These are phyloP conservation scores for Pelobates cultripes DNA, from an alignment of 2,797 vertebrate genomes.

Conservation along the genomic window DNA sequence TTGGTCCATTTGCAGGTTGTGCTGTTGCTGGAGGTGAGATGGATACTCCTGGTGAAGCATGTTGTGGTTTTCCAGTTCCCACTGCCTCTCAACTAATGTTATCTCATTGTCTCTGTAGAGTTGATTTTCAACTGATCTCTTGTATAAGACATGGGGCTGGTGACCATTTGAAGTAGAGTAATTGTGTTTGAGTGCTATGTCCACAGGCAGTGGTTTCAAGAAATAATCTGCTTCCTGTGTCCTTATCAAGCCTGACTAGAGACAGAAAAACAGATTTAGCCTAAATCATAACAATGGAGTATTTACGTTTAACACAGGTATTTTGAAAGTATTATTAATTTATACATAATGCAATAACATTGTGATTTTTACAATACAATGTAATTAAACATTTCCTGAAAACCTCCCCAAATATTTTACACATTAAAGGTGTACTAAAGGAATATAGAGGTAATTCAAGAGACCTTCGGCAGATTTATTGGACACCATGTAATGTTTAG, in stretches of 20 bases:
- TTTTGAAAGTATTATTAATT: no score
- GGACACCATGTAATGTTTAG: no score
- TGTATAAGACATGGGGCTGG: slow-evolving; percentile 86
- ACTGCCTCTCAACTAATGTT: slow-evolving; percentile 35
- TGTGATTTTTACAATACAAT: no score
- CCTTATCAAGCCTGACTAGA: slow-evolving; percentile 89
- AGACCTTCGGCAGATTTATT: no score
- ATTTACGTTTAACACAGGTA: no score
- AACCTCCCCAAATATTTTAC: no score
- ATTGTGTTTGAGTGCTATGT: slow-evolving; percentile 68
- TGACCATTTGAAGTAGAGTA: slow-evolving; percentile 64
- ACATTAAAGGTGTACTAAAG: no score
- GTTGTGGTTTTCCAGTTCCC: slow-evolving; percentile 27
- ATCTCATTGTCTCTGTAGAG: slow-evolving; percentile 26
- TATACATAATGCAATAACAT: no score
- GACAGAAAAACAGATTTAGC: slow-evolving; percentile 62
- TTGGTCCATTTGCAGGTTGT: slow-evolving; percentile 51
- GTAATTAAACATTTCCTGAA: no score
- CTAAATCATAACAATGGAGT: no score
- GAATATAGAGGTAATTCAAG: no score
- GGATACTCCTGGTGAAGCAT: neutral
- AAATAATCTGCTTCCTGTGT: slow-evolving; percentile 85
- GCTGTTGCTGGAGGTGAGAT: neutral
- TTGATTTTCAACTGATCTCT: slow-evolving; percentile 63
- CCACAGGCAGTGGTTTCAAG: slow-evolving; percentile 78